Base-by-base conservation (phyloP, 2,888 invertebrate species). In the Helleia helle region DNA sequence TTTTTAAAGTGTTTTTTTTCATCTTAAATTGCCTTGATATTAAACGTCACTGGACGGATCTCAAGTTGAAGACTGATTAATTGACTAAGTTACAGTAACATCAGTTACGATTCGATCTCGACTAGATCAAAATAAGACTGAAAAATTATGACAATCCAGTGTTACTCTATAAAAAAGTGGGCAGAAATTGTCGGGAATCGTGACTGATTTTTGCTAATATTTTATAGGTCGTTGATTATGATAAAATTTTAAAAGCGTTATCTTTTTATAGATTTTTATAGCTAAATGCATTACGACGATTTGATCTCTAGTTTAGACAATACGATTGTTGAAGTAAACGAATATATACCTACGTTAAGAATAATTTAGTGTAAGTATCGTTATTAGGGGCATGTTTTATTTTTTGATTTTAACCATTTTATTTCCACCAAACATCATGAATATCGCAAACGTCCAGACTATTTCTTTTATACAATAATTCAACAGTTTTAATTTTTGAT, bases 251-350 rank as follows among this genome's bases (percentile, higher is more conserved):
- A 55, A 48, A 49, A 58, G 58, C 53, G 43, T 59, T 65, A 58
- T 49, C 52, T 41, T 70, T 62, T n/a, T n/a, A 61, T 53, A 58
- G 58, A 56, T 62, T 70, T 71, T 71, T 70, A 68, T 72, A 69
- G 79, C 76, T 76, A 25, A 65, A 80, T 79, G 81, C 81, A 60
- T 60, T 59, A 62, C 67, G 79, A 80, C 77, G 68, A 71, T 73
- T 69, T 65, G 69, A 75, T 77, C 71, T 75, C 66, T 54, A 56
- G 49, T 36, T 54, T 46, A 51, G 48, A 51, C 51, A 15, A 58
- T 54, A 67, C 65, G 68, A 71, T 81, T 81, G 83, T 83, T 84
- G 83, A 73, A 76, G 80, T 81, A 71, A 83, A 77, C 71, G 52
- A 56, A 50, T 47, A n/a, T n/a, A n/a, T n/a, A n/a, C n/a, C n/a